Evolutionary conservation across 2,888 invertebrate species (phyloP).

Genomic region (Ceraclea dissimilis): DNA sequence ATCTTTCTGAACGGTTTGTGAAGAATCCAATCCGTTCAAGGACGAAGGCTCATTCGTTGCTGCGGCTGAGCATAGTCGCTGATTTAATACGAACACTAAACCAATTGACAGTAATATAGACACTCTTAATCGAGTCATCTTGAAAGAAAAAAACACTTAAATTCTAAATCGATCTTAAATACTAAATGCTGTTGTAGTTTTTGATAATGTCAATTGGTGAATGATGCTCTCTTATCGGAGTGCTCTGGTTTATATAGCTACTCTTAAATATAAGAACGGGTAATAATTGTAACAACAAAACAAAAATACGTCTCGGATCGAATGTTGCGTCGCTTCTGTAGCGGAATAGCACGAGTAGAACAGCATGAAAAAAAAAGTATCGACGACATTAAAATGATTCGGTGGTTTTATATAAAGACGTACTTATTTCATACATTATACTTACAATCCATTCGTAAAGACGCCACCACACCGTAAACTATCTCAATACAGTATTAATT

Average conservation of each 20-base stretch:
- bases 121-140: conserved; percentile 5
- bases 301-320: conserved; percentile 17
- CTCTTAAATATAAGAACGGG: background rate
- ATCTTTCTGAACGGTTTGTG: conserved; percentile 13
- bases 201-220: background rate
- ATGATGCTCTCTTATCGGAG: conserved; percentile 9
- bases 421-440: background rate
- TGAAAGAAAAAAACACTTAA: too few relatives aligned
- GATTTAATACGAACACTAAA: background rate
- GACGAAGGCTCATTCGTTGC: conserved; percentile 19
- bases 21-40: conserved; percentile 21
- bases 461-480: background rate
- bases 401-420: background rate
- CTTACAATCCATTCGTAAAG: background rate
- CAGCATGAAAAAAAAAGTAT: background rate
- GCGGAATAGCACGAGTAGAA: conserved; percentile 18
- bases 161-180: too few relatives aligned
- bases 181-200: background rate
- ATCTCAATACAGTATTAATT: too few relatives aligned
- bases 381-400: background rate
- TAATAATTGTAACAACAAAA: conserved; percentile 21
- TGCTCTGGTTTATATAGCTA: conserved; percentile 6
- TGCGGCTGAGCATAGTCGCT: conserved; percentile 3
- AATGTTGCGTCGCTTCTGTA: conserved; percentile 9
- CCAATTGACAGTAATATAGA: background rate